These are phyloP conservation scores for Piprites chloris DNA, from an alignment of 2,113 vertebrate genomes.

Conservation along the genomic window DNA sequence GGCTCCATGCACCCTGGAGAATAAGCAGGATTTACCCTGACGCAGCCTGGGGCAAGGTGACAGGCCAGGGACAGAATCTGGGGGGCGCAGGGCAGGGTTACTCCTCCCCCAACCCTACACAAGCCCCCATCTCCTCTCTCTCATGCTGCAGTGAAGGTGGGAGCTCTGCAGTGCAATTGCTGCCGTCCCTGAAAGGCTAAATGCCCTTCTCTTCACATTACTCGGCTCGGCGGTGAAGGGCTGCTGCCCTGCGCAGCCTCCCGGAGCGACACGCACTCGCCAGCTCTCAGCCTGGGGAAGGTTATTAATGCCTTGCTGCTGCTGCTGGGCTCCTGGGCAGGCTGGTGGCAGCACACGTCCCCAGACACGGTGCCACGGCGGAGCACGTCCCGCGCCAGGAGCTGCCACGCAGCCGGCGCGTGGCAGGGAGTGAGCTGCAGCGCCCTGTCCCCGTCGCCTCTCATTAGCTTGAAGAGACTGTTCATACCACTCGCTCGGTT, in stretches of 20 bases:
- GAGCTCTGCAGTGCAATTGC: neutral
- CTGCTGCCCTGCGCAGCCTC: neutral
- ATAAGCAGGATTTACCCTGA: neutral
- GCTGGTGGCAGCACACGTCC: neutral
- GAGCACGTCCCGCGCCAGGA: neutral
- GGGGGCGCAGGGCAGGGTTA: neutral
- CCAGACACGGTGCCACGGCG: neutral
- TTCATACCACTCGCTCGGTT: rapidly evolving
- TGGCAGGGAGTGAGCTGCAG: neutral
- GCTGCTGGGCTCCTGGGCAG: neutral
- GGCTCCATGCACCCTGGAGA: rapidly evolving
- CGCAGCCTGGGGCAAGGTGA: neutral
- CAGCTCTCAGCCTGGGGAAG: neutral
- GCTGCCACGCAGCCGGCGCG: neutral
- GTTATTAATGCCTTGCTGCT: neutral
- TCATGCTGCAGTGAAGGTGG: neutral
- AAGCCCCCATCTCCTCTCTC: neutral
- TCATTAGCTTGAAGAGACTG: neutral
- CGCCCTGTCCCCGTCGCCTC: neutral
- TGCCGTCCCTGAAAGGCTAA: rapidly evolving
- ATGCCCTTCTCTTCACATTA: neutral
- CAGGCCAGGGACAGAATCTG: neutral
- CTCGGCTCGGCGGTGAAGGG: neutral
- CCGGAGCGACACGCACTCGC: rapidly evolving
- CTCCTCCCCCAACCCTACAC: rapidly evolving